Conservation (phyloP, 1,140 invertebrate species). For the Scaptomyza montana region DNA sequence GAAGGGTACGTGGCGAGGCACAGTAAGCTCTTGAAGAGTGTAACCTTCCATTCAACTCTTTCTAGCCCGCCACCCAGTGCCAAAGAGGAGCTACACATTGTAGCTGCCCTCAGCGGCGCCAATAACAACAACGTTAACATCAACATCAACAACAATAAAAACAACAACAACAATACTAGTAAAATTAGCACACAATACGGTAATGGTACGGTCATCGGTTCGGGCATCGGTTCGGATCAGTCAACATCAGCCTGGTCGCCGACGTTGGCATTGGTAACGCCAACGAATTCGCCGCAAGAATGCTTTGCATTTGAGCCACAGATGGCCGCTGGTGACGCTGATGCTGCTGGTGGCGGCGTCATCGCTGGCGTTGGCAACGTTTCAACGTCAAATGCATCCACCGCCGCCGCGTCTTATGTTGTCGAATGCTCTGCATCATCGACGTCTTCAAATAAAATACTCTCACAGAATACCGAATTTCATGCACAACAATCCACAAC, state of each 20-base stretch:
- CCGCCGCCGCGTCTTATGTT: slow-evolving; percentile 34
- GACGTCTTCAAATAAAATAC: slow-evolving; percentile 57
- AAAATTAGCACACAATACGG: slow-evolving; percentile 18
- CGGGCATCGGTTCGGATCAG: slow-evolving; percentile 32
- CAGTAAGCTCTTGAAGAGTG: slow-evolving; percentile 94
- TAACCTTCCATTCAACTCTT: slow-evolving; percentile 93
- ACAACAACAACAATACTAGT: slow-evolving; percentile 6
- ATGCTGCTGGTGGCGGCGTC: slow-evolving; percentile 32
- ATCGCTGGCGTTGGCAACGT: slow-evolving; percentile 64
- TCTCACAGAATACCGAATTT: slow-evolving; percentile 55
- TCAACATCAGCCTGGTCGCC: slow-evolving; percentile 52
- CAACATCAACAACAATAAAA: slow-evolving; percentile 15
- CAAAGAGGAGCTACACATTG: slow-evolving; percentile 59
- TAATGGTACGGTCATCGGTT: slow-evolving; percentile 16
- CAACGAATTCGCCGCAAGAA: slow-evolving; percentile 76
- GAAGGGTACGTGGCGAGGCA: slow-evolving; percentile 94
- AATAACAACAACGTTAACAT: slow-evolving; percentile 8
- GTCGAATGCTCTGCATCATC: slow-evolving; percentile 25
- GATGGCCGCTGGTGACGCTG: slow-evolving; percentile 13
- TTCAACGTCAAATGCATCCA: slow-evolving; percentile 42
- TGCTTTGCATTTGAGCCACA: slow-evolving; percentile 55
- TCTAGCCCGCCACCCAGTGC: slow-evolving; percentile 89
- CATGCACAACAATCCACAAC: slow-evolving; percentile 69
- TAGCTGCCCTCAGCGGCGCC: slow-evolving; percentile 49
- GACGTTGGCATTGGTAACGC: slow-evolving; percentile 77